These are phyloP conservation scores for Solenopsis fugax DNA, from an alignment of 1,140 invertebrate species.

Conservation along the genomic window DNA sequence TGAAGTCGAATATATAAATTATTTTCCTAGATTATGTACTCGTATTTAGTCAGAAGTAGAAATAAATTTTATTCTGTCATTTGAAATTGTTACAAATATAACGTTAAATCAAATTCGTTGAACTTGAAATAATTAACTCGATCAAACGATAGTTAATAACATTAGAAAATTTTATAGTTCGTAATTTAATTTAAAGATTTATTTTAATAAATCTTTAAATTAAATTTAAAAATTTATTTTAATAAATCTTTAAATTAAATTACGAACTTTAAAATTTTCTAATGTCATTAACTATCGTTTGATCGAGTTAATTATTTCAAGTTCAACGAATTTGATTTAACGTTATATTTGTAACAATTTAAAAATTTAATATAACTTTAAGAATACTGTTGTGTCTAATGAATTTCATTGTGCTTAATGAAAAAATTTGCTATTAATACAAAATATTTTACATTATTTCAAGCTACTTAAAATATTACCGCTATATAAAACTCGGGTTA, in stretches of 20 bases:
- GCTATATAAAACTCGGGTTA: not conserved
- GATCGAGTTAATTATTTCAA: conserved; percentile 32
- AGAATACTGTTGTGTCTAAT: not conserved
- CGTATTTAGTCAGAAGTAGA: not conserved
- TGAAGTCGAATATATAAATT: not conserved
- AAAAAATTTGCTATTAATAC: not conserved
- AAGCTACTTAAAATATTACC: not conserved
- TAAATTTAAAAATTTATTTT: too few relatives aligned
- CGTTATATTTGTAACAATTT: not conserved
- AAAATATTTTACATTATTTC: not conserved
- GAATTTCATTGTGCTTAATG: not conserved
- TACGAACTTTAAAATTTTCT: conserved; percentile 4
- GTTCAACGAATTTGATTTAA: not conserved
- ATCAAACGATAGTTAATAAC: not conserved
- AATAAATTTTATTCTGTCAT: not conserved
- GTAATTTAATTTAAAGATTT: not conserved
- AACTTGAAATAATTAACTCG: conserved; percentile 29
- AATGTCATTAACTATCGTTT: not conserved
- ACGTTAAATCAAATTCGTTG: not conserved
- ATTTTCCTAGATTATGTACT: not conserved
- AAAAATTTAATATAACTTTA: not conserved
- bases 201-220: too few relatives aligned
- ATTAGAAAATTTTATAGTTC: conserved; percentile 6
- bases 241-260: not conserved
- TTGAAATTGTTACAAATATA: not conserved